Evolutionary conservation across 2,888 invertebrate genomes (phyloP).

Genomic region (Syrista parreyssii): DNA sequence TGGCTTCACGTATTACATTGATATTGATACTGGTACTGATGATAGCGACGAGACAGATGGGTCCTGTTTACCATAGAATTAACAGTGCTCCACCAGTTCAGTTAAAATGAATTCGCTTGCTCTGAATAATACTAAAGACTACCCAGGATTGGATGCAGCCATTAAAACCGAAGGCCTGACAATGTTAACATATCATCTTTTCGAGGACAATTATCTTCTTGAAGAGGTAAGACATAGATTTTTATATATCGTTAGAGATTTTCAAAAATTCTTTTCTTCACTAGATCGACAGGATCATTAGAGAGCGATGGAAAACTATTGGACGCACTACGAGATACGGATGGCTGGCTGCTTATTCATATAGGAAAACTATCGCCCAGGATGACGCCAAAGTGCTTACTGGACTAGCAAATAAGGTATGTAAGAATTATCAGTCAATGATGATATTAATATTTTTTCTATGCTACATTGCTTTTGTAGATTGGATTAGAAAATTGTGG

Average conservation of each 20-base stretch:
- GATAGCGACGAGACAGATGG: background rate
- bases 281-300: conserved; percentile 34
- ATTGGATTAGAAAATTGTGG: conserved; percentile 34
- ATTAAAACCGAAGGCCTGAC: background rate
- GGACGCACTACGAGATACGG: conserved; percentile 35
- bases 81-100: background rate
- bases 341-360: conserved; percentile 31
- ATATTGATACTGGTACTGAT: conserved; percentile 4
- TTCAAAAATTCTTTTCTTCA: background rate
- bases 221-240: conserved; percentile 3
- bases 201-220: conserved; percentile 17
- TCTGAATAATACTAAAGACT: background rate
- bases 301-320: conserved; percentile 34
- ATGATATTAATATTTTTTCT: background rate
- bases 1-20: background rate
- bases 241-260: background rate
- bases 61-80: conserved; percentile 4
- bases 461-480: conserved; percentile 12
- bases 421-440: background rate
- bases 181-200: conserved; percentile 6
- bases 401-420: conserved; percentile 31
- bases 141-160: background rate
- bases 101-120: background rate
- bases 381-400: conserved; percentile 28
- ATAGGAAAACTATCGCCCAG: conserved; percentile 21